A percentile compares a stretch with the other conserved stretches of the same genome.
Evolutionary conservation across 1,140 invertebrate species (phyloP).

Genomic region (Drosophila orena): DNA sequence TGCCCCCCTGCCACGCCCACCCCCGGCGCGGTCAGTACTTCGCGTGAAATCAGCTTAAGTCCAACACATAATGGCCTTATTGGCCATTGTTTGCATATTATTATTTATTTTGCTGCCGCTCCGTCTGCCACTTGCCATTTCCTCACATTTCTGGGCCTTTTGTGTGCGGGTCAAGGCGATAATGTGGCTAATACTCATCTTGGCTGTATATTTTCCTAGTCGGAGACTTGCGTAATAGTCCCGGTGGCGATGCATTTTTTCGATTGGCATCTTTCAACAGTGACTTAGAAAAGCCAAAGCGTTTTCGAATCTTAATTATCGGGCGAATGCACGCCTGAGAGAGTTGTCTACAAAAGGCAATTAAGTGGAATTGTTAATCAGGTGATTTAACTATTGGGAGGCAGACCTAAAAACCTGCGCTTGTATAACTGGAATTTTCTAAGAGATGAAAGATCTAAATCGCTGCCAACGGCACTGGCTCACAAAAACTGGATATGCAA

Average conservation of each 20-base stretch:
- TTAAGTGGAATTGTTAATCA: slow-evolving; percentile 79
- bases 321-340: slow-evolving; percentile 20
- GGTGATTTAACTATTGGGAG: slow-evolving; percentile 65
- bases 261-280: slow-evolving; percentile 38
- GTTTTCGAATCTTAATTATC: slow-evolving; percentile 56
- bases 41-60: slow-evolving; percentile 76
- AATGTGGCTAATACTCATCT: slow-evolving; percentile 33
- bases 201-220: slow-evolving; percentile 19
- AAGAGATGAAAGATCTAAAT: slow-evolving; percentile 75
- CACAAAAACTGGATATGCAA: slow-evolving; percentile 65
- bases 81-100: slow-evolving; percentile 79
- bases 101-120: slow-evolving; percentile 68
- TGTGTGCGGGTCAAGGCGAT: slow-evolving; percentile 72
- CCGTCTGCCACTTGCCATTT: slow-evolving; percentile 56
- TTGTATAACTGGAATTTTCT: slow-evolving; percentile 80
- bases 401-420: slow-evolving; percentile 52
- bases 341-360: slow-evolving; percentile 57
- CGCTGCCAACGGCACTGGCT: slow-evolving; percentile 32
- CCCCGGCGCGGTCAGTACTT: not conserved
- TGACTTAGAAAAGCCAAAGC: slow-evolving; percentile 30
- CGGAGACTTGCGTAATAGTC: slow-evolving; percentile 42
- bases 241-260: slow-evolving; percentile 10
- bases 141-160: slow-evolving; percentile 54
- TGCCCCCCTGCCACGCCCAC: slow-evolving; percentile 5
- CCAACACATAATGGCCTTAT: slow-evolving; percentile 78